Evolutionary conservation across 2,113 vertebrate genomes (phyloP).

Genomic region (human): DNA sequence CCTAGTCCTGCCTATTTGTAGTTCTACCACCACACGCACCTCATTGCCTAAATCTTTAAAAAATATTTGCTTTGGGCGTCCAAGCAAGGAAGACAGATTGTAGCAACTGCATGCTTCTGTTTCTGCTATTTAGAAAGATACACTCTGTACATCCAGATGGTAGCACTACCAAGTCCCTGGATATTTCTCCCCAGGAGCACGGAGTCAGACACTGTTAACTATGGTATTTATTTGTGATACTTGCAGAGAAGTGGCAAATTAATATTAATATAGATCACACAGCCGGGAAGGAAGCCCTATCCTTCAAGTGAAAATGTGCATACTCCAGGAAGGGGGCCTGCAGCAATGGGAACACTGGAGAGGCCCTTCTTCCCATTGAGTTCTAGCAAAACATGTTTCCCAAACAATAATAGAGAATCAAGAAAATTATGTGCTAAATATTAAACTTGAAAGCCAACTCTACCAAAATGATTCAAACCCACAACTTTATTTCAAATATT

Average conservation of each 20-base stretch:
- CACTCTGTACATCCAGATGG: not conserved
- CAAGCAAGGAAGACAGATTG: not conserved
- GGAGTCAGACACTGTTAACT: not conserved
- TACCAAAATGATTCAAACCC: not conserved
- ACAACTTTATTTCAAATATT: not conserved
- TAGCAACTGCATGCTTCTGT: not conserved
- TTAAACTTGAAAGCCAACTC: not conserved
- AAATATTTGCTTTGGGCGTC: not conserved
- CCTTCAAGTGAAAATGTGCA: not conserved
- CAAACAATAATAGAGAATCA: not conserved
- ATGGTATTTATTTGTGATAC: not conserved
- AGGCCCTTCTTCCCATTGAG: not conserved
- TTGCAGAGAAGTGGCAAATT: not conserved
- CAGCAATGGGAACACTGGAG: fast-evolving
- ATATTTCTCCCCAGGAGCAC: not conserved
- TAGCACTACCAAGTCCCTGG: not conserved
- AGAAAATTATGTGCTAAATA: not conserved
- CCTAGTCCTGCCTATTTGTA: not conserved
- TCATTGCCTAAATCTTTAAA: not conserved
- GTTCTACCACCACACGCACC: not conserved
- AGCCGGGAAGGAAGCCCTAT: not conserved
- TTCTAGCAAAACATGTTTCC: not conserved
- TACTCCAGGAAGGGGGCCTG: fast-evolving
- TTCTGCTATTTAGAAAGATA: not conserved
- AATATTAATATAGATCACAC: not conserved